Evolutionary conservation across 2,888 invertebrate genomes (phyloP), one percentile per base, ranked within the genome.

Genomic region (Tenodera sinensis): DNA sequence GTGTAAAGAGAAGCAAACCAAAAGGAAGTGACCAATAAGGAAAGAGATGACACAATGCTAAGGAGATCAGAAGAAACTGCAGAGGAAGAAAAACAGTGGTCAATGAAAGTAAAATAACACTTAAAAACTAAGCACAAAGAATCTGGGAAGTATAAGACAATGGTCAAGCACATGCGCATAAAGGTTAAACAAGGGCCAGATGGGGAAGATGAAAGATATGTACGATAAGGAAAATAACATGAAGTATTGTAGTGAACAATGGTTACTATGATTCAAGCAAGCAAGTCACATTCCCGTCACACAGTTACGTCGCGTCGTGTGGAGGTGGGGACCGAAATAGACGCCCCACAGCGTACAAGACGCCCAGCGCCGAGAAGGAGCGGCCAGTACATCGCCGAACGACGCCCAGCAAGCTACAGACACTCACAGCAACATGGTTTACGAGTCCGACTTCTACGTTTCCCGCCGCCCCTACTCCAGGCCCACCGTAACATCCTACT

Each of bases 361-460:
- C 47, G 34, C 87, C 42, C 27, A 34, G 34, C 83, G 82, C 28
- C 83, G 87, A 1, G 82, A 42, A 28, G 3, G 28, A 25, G 83
- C 4, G 30, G 83, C 83, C 89, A 89, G 89, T 89, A 27, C 87
- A 86, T 30, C 89, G 83, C 83, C 89, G 87, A 89, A 89, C 89
- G 89, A 89, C 89, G 28, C 83, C 54, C 54, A 30, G 34, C 25
- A 2, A 30, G 84, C 84, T 42, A 28, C 34, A n/a, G 42, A 83
- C 83, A 27, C 28, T 20, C 28, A 30, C 83, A 83, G 83, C 83
- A 42, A 95, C 94, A 98, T 98, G 97, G 97, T 97, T 94, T 97
- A 97, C 96, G 97, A 97, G 95, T 97, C 97, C 95, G 97, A 97
- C 95, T 98, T 97, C 94, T 97, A 97, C 94, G 97, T 97, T 93